Evolutionary conservation across 2,113 vertebrate species (phyloP).

Genomic region (Cynocephalus volans): DNA sequence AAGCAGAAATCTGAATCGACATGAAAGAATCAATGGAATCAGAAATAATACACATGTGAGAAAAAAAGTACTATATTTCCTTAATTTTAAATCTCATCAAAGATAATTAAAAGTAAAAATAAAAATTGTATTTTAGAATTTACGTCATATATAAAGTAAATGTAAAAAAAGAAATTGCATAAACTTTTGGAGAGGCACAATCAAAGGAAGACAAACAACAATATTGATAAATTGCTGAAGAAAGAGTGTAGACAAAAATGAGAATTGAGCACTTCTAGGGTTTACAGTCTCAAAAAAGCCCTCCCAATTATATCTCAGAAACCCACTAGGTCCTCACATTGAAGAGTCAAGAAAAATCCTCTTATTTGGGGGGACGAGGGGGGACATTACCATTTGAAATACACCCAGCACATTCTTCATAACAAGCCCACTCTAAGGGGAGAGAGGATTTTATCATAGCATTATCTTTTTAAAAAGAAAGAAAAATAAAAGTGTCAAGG

Average conservation of each 20-base stretch:
- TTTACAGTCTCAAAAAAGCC: neutral
- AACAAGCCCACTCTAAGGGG: neutral
- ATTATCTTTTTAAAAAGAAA: neutral
- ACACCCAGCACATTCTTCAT: neutral
- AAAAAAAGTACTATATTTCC: neutral
- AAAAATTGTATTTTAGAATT: neutral
- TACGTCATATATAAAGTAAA: neutral
- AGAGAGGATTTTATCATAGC: neutral
- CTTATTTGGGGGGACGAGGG: neutral
- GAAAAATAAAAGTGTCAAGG: neutral
- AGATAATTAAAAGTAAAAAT: neutral
- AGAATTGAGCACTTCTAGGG: neutral
- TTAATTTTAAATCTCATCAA: neutral
- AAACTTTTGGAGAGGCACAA: neutral
- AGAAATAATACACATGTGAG: neutral
- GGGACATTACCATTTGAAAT: neutral
- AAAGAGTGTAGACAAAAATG: neutral
- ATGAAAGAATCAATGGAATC: neutral
- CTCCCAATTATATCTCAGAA: neutral
- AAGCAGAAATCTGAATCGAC: neutral
- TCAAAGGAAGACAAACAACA: neutral
- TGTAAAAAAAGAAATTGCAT: neutral
- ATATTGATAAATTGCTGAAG: neutral
- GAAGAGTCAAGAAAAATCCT: neutral
- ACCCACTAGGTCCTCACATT: neutral